Conservation (phyloP, 2,888 invertebrate genomes). For the Erynnis tages region DNA sequence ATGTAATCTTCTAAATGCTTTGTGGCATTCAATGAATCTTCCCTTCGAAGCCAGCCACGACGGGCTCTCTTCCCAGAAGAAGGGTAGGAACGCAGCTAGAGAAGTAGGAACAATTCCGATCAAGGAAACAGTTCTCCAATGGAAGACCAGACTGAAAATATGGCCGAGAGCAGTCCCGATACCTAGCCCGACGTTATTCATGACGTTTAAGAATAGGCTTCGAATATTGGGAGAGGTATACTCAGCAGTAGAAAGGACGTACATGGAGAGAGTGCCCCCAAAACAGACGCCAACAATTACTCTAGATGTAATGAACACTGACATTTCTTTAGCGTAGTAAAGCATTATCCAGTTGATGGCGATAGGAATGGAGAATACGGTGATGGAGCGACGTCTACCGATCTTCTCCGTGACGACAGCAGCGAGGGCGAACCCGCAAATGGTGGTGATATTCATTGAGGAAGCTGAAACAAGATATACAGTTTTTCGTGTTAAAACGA, state of each 20-base stretch:
- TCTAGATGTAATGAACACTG: constrained; percentile 27
- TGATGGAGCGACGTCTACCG: constrained; percentile 29
- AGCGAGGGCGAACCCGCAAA: constrained; percentile 27
- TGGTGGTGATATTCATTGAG: constrained; percentile 25
- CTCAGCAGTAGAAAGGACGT: not conserved
- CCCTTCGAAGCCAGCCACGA: not conserved
- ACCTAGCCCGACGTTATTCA: not conserved
- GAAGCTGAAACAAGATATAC: too few species aligned
- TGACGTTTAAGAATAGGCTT: not conserved
- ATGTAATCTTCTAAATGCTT: not conserved
- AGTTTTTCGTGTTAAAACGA: too few species aligned
- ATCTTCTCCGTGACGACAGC: constrained; percentile 29
- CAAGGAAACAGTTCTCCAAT: not conserved
- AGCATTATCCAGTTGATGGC: constrained; percentile 30
- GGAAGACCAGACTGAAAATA: not conserved
- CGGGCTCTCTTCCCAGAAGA: not conserved
- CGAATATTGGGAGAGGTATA: not conserved
- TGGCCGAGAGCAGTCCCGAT: not conserved
- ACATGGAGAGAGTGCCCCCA: constrained; percentile 28
- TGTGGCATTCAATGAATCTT: not conserved
- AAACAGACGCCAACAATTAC: constrained; percentile 33
- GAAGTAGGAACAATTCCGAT: not conserved
- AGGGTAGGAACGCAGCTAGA: not conserved
- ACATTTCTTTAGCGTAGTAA: constrained; percentile 27
- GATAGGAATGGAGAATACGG: constrained; percentile 27